These are phyloP conservation scores for Tyto alba DNA, from an alignment of 2,113 vertebrate genomes.

Conservation along the genomic window DNA sequence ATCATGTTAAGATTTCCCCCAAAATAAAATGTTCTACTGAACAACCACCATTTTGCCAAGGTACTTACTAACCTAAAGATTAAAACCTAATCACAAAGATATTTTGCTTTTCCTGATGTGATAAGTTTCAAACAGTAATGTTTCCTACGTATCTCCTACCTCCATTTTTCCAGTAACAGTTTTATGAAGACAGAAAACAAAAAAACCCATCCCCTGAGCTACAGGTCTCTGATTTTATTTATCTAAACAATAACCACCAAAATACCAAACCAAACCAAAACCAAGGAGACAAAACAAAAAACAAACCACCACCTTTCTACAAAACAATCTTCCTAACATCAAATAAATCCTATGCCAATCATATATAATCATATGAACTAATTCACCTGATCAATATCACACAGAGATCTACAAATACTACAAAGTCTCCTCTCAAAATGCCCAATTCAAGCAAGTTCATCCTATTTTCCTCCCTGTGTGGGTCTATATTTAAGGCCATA, in stretches of 20 bases:
- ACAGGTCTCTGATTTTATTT: neutral
- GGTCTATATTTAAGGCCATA: neutral
- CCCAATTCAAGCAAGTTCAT: neutral
- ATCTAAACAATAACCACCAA: neutral
- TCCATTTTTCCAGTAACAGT: neutral
- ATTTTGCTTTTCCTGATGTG: fast-evolving
- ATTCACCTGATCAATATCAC: neutral
- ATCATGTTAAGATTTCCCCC: neutral
- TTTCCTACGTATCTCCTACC: neutral
- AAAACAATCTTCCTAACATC: neutral
- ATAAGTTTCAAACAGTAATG: neutral
- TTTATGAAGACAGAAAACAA: neutral
- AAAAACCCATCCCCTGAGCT: neutral
- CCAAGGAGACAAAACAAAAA: neutral
- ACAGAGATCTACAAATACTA: neutral
- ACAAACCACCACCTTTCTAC: neutral
- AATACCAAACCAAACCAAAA: neutral
- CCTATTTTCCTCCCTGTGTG: neutral
- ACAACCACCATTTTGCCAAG: neutral
- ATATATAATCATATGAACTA: neutral
- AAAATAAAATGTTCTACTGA: neutral
- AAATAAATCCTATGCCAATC: neutral
- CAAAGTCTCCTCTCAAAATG: neutral
- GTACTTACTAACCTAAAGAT: neutral
- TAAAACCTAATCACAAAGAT: neutral